Evolutionary conservation across 2,113 vertebrate genomes (phyloP).

Genomic region (Engystomops pustulosus): DNA sequence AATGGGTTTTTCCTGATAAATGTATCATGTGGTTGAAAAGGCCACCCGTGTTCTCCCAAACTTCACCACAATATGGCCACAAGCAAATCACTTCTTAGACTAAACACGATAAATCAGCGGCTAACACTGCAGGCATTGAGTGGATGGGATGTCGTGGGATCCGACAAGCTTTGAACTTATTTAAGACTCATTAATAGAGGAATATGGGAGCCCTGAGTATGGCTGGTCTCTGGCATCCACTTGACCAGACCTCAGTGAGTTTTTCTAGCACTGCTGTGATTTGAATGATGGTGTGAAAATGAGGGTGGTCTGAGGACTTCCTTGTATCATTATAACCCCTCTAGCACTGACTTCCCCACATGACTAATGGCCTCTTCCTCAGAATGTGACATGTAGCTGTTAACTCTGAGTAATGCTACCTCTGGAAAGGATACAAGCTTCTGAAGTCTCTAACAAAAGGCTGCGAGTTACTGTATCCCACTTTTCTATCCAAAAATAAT

Average conservation of each 20-base stretch:
- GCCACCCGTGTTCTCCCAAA: slow-evolving; percentile 38
- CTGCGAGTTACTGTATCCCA: neutral
- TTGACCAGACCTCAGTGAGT: slow-evolving; percentile 36
- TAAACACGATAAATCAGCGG: slow-evolving; percentile 38
- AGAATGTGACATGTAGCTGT: slow-evolving; percentile 12
- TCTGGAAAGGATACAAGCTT: neutral
- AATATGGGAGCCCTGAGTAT: neutral
- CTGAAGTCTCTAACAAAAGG: neutral
- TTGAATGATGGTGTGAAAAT: slow-evolving; percentile 49
- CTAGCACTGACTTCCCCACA: neutral
- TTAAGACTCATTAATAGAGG: slow-evolving; percentile 7
- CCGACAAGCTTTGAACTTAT: slow-evolving; percentile 12
- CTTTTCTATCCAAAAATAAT: neutral
- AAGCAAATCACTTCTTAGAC: slow-evolving; percentile 46
- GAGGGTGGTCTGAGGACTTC: slow-evolving; percentile 52
- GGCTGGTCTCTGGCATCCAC: neutral
- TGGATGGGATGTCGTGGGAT: slow-evolving; percentile 1
- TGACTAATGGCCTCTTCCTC: slow-evolving; percentile 11
- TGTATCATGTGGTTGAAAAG: slow-evolving; percentile 49
- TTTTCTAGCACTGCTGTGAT: slow-evolving; percentile 32
- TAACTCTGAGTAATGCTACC: slow-evolving; percentile 3
- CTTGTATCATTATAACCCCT: neutral
- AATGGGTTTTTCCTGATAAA: slow-evolving; percentile 38
- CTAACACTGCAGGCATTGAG: slow-evolving; percentile 40
- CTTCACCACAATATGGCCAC: slow-evolving; percentile 57